These are phyloP conservation scores for Anthrax anthrax DNA, from an alignment of 2,888 invertebrate species.

Conservation along the genomic window DNA sequence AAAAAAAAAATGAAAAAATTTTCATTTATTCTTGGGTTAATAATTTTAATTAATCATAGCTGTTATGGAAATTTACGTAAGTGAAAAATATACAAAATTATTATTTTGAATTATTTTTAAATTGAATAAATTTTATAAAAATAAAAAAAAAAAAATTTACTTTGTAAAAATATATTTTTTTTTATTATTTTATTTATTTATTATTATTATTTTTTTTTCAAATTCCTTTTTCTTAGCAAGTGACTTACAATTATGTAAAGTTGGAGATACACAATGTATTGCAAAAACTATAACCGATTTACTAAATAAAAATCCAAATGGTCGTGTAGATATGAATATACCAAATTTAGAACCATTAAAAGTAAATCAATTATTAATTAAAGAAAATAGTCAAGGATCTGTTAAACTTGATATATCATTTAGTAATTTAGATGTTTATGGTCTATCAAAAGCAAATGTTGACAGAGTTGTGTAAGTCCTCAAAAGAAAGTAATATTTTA, in stretches of 20 bases:
- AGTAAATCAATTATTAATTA: background rate
- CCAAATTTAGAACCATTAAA: constrained; percentile 27
- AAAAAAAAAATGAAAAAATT: background rate
- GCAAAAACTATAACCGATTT: constrained; percentile 21
- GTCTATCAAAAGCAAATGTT: background rate
- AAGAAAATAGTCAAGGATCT: background rate
- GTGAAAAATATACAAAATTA: background rate
- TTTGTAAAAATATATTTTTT: background rate
- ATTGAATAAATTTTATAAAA: constrained; percentile 17
- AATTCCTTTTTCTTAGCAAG: no score
- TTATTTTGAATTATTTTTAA: background rate
- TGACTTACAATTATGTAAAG: constrained; percentile 20
- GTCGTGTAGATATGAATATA: constrained; percentile 24
- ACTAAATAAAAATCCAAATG: constrained; percentile 23
- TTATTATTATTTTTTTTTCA: background rate
- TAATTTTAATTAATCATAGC: background rate
- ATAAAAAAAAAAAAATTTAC: no score
- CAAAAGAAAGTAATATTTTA: background rate
- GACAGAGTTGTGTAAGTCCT: background rate
- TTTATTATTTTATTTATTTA: background rate
- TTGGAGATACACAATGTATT: constrained; percentile 26
- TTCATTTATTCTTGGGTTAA: background rate
- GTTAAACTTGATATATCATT: background rate
- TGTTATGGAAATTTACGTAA: background rate
- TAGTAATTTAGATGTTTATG: background rate